Conservation (phyloP, 2,797 vertebrate genomes). For the Nasua narica region DNA sequence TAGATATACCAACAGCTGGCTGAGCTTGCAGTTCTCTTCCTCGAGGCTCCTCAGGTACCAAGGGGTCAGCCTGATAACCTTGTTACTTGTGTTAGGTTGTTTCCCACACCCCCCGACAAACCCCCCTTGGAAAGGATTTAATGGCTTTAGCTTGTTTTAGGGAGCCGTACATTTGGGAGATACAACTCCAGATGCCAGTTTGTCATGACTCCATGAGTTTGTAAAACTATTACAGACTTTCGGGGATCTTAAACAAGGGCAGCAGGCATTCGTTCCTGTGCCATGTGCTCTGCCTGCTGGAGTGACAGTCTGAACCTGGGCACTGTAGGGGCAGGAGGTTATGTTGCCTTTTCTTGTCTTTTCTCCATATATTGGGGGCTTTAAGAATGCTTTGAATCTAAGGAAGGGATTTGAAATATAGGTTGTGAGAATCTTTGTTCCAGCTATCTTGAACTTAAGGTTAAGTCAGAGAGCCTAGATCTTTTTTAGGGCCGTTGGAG, state of each 20-base stretch:
- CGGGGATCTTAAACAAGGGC: neutral
- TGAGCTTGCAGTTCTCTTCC: neutral
- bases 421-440: neutral
- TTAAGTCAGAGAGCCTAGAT: neutral
- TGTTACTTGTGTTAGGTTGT: neutral
- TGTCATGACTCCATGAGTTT: neutral
- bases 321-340: neutral
- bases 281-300: neutral
- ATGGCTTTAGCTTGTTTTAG: neutral
- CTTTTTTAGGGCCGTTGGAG: neutral
- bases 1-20: neutral
- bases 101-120: too few relatives aligned
- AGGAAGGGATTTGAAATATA: slow-evolving; percentile 9
- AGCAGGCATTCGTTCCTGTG: neutral
- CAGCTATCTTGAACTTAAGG: neutral
- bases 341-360: neutral
- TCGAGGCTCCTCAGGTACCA: neutral
- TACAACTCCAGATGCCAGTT: neutral
- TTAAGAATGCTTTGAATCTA: neutral
- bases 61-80: neutral
- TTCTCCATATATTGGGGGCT: neutral
- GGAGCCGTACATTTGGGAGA: neutral
- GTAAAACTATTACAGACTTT: neutral
- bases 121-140: neutral
- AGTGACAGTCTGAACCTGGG: neutral